Evolutionary conservation across 1,140 invertebrate genomes (phyloP), one percentile per base, ranked within the genome.

Genomic region (Atta colombica): DNA sequence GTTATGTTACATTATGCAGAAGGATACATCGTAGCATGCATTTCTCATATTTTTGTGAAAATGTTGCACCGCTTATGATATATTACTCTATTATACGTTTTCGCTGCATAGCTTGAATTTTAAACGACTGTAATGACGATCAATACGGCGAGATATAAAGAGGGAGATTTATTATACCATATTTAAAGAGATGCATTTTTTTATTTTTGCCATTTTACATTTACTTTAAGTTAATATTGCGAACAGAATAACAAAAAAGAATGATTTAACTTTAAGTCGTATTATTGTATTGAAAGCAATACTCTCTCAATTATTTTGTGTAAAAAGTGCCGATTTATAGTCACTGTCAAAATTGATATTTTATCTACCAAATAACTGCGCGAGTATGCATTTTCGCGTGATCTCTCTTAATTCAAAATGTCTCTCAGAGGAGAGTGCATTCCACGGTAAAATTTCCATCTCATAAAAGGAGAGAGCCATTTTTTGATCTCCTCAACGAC

Each of bases 41-140:
- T 84, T 75, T 84, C 80, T 84, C 80, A 84, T 84, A 84, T 84
- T 84, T 84, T 84, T 84, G 55, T 51, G 80, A 74, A 75, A 84
- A 49, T 69, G 69, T 84, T 74, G 80, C 55, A 16, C 80, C 39
- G 80, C 69, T 61, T 61, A 84, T 84, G 80, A 84, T 84, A 84
- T 74, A 84, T 84, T 75, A 61, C 80, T 84, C 80, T 61, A 84
- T 84, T 84, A 84, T 84, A 49, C 80, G 69, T 84, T 84, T 75
- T 84, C 69, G 80, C 39, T 84, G 80, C 80, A 84, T 84, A 84
- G 80, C 55, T 75, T 74, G 80, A 84, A 84, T 84, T 84, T 84
- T 84, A 84, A 82, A 84, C 69, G 68, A 21, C 68, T 60, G 39
- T 61, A 75, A 49, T 75, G 80, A 75, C 69, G 80, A 49, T 84